Conservation (phyloP, 2,113 vertebrate genomes). For the Cyanoderma ruficeps region DNA sequence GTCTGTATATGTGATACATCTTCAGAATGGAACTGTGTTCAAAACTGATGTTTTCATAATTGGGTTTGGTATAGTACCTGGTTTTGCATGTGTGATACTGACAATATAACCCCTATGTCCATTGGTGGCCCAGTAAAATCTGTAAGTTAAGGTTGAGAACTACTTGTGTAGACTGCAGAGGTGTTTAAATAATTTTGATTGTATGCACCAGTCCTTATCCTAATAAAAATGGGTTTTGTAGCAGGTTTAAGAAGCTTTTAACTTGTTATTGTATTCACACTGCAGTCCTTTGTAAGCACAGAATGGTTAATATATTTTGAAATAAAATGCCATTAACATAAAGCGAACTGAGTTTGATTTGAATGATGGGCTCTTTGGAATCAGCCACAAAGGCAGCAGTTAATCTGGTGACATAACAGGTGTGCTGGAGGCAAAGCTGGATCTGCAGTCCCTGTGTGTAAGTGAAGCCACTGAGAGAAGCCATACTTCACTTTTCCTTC, state of each 20-base stretch:
- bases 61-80: neutral
- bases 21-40: slow-evolving; percentile 1
- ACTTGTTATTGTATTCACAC: slow-evolving; percentile 47
- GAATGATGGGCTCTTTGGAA: neutral
- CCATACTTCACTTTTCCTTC: neutral
- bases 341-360: neutral
- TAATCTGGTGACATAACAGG: neutral
- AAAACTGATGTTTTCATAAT: neutral
- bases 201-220: slow-evolving; percentile 16
- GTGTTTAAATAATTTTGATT: neutral
- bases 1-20: neutral
- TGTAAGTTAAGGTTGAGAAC: slow-evolving; percentile 12
- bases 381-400: neutral
- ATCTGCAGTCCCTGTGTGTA: neutral
- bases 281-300: slow-evolving; percentile 72
- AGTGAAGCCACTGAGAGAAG: neutral
- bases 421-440: neutral
- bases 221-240: slow-evolving; percentile 53
- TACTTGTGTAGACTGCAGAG: neutral
- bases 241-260: slow-evolving; percentile 66
- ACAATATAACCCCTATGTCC: neutral
- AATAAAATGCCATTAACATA: slow-evolving; percentile 72
- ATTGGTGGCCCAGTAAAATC: neutral
- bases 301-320: slow-evolving; percentile 77
- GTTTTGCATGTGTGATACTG: slow-evolving; percentile 22